Base-by-base conservation (phyloP, 2,797 vertebrate genomes). In the Intellagama lesueurii region DNA sequence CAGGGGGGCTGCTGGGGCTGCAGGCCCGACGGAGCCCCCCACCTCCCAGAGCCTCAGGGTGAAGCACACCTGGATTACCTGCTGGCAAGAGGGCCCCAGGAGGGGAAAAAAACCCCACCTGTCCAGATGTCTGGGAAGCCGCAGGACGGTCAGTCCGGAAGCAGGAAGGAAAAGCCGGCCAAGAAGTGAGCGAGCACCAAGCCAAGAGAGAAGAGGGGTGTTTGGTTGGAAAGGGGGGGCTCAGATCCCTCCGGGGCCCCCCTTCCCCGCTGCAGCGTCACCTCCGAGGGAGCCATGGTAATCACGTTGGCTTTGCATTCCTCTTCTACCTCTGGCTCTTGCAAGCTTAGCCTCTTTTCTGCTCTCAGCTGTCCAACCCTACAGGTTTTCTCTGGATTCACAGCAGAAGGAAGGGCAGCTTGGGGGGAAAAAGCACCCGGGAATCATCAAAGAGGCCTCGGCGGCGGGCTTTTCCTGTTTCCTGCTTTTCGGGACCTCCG, bases 211-310 rank as follows among this genome's bases (percentile, higher is more conserved):
- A 56, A 56, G 52, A 64, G 19, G 60, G 60, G 60, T 17, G 60
- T 19, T 22, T 64, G 60, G 4, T 64, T 64, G 60, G 60, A 64
- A 64, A 64, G 60, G 60, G 60, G 16, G 14, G 60, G 17, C 2
- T 56, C 52, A 56, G 52, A 14, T 56, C 52, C 52, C 7, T 56
- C 52, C 12, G 4, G 4, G 11, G 24, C 11, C 24, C 2, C 26
- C 26, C 76, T 19, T 4, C 7, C 24, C 0, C 8, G n/a, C 72
- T 32, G 85, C 81, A 75, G 78, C 76, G 17, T 7, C 85, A 0
- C 60, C 1, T 11, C 85, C 35, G 11, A 16, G 66, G 76, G 64
- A 49, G 19, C 44, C 86, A 87, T 87, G 86, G 86, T 87, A 87
- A 87, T 16, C 1, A 6, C 35, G 30, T 12, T 2, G 26, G 3